phyloP scores from a whole-genome alignment of 1,140 invertebrate genomes.

The Drosophila navojoa region DNA sequence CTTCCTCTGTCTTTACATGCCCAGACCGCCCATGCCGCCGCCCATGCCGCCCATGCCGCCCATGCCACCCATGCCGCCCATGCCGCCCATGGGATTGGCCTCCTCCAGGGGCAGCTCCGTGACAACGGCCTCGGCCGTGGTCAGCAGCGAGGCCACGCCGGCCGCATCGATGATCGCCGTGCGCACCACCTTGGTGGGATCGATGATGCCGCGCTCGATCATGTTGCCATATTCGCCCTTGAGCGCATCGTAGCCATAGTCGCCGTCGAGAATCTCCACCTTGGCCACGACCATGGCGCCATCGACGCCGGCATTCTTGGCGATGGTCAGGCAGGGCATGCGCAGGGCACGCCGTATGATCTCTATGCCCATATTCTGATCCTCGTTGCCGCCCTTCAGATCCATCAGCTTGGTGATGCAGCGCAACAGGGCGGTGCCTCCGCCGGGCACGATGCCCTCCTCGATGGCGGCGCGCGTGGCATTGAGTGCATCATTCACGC shows the following conservation, averaged over 20 bases:
- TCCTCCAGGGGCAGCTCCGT: constrained; percentile 98
- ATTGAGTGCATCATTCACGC: constrained; percentile 98
- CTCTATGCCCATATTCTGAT: constrained; percentile 93
- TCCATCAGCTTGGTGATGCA: constrained; percentile 91
- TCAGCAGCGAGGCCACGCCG: constrained; percentile 97
- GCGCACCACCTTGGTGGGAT: constrained; percentile 99
- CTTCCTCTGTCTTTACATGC: constrained; percentile 20
- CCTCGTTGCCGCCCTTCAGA: constrained; percentile 90
- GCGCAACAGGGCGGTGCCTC: constrained; percentile 96
- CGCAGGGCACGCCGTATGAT: constrained; percentile 96
- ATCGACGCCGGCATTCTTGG: constrained; percentile 98
- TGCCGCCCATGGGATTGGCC: constrained; percentile 84
- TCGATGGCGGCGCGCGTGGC: constrained; percentile 99
- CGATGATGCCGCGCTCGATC: constrained; percentile 98
- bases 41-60: constrained; percentile 18
- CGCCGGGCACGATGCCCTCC: constrained; percentile 99
- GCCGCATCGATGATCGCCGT: constrained; percentile 99
- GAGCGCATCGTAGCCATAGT: constrained; percentile 97
- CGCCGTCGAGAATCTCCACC: constrained; percentile 89
- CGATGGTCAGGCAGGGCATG: constrained; percentile 97
- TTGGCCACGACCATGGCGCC: constrained; percentile 97
- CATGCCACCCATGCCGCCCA: constrained; percentile 43
- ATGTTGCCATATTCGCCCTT: constrained; percentile 98
- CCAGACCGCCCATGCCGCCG: constrained; percentile 13
- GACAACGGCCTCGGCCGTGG: constrained; percentile 98